Evolutionary conservation across 2,888 invertebrate genomes (phyloP).

Genomic region (Marasmarcha lunaedactyla): DNA sequence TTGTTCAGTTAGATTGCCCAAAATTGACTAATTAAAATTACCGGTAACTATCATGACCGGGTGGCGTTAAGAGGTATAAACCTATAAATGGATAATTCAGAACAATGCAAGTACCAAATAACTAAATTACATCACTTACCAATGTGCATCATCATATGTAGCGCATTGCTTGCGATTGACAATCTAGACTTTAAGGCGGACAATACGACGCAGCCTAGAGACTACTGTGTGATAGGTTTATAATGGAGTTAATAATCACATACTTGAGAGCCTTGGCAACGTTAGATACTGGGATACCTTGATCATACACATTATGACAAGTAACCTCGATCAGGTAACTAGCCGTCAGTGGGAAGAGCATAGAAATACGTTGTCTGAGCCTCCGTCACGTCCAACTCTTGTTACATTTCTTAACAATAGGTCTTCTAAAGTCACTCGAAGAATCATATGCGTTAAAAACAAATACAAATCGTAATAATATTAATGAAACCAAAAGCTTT

Average conservation of each 20-base stretch:
- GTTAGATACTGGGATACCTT: constrained; percentile 11
- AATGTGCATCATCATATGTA: constrained; percentile 10
- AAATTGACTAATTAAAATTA: constrained; percentile 12
- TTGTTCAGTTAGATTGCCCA: constrained; percentile 9
- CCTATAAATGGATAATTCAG: constrained; percentile 9
- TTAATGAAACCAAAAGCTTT: no score
- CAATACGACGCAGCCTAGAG: constrained; percentile 6
- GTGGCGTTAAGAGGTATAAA: constrained; percentile 11
- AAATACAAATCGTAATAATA: no score
- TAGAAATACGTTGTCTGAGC: constrained; percentile 3
- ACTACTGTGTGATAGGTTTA: constrained; percentile 3
- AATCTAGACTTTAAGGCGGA: constrained; percentile 10
- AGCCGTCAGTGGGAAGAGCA: constrained; percentile 5
- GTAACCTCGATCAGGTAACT: constrained; percentile 7
- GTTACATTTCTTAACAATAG: constrained; percentile 2
- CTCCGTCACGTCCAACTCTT: background rate
- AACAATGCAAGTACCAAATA: constrained; percentile 5
- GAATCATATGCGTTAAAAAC: no score
- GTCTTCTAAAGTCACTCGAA: background rate
- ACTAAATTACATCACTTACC: constrained; percentile 10
- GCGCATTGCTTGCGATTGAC: constrained; percentile 10
- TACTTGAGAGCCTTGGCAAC: constrained; percentile 9
- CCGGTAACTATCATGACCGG: constrained; percentile 11
- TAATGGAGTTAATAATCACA: constrained; percentile 16
- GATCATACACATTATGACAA: constrained; percentile 9